Evolutionary conservation across 2,888 invertebrate species (phyloP), one percentile per base, ranked within the genome.

Genomic region (Cacoxenus indagator): DNA sequence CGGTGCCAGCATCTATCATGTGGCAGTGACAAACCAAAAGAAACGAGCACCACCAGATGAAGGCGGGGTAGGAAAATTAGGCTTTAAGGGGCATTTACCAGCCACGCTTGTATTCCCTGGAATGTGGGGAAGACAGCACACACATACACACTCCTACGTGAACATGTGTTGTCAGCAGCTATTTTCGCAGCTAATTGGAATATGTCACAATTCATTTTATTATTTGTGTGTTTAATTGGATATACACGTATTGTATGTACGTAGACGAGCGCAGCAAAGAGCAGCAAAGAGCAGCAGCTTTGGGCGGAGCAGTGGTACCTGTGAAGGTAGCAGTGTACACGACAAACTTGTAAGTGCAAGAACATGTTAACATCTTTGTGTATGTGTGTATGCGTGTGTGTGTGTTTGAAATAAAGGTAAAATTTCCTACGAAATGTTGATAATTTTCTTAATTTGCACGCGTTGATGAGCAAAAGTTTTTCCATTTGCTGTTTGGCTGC

Each of bases 151-250:
- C 8, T 1, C 9, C 37, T n/a, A 37, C 37, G 14, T 11, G 37
- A 24, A 82, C 81, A 80, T 78, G 82, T 82, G 82, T 80, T 82
- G 78, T 81, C 82, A 78, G 74, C 74, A 70, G 73, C 78, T 82
- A 81, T 75, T 73, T 78, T 78, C 77, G 71, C 70, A 78, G 77
- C 82, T 80, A 80, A 80, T 80, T 80, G 80, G 80, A 80, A 80
- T 82, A 73, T 80, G 80, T 80, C 80, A 80, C 82, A 80, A 76
- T 80, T 77, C 78, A 82, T 80, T 82, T 81, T 74, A 81, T 80
- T 80, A 81, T 80, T 80, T 80, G 81, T 80, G 78, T 80, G 76
- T 80, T 80, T 80, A 80, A 80, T 80, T 80, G 80, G 80, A 78
- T 81, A 77, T 71, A 51, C 70, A 71, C 75, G n/a, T n/a, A n/a